These are phyloP conservation scores for Drymodes brunneopygia DNA, from an alignment of 2,113 vertebrate species.

Conservation along the genomic window DNA sequence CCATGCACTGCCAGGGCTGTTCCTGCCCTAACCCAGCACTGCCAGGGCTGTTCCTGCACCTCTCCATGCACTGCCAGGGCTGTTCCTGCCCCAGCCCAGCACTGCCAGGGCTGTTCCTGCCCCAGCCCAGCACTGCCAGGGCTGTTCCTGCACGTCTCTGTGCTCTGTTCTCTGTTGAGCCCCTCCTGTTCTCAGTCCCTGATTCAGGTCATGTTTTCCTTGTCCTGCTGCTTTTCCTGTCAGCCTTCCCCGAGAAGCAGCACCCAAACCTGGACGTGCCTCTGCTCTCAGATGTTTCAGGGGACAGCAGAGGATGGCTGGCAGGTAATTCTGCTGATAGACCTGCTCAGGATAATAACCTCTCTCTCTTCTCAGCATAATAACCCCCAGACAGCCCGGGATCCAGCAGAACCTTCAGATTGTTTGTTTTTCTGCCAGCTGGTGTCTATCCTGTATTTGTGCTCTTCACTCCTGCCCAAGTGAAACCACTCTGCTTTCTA, in stretches of 20 bases:
- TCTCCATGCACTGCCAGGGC: neutral
- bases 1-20: neutral
- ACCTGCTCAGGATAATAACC: neutral
- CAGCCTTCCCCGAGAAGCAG: neutral
- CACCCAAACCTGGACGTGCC: neutral
- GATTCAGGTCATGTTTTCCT: neutral
- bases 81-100: neutral
- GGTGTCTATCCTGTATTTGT: neutral
- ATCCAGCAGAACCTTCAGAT: neutral
- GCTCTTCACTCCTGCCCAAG: neutral
- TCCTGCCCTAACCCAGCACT: neutral
- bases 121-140: neutral
- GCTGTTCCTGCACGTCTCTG: neutral
- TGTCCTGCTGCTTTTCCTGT: neutral
- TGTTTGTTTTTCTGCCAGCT: neutral
- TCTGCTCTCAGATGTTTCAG: neutral
- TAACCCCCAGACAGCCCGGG: neutral
- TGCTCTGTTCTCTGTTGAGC: neutral
- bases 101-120: neutral
- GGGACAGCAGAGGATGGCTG: neutral
- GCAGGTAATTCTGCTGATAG: neutral
- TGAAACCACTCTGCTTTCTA: neutral
- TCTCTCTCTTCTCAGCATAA: neutral
- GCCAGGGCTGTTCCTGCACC: neutral
- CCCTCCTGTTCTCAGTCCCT: neutral